Evolutionary conservation across 1,140 invertebrate species (phyloP).

Genomic region (Drosophila erecta): DNA sequence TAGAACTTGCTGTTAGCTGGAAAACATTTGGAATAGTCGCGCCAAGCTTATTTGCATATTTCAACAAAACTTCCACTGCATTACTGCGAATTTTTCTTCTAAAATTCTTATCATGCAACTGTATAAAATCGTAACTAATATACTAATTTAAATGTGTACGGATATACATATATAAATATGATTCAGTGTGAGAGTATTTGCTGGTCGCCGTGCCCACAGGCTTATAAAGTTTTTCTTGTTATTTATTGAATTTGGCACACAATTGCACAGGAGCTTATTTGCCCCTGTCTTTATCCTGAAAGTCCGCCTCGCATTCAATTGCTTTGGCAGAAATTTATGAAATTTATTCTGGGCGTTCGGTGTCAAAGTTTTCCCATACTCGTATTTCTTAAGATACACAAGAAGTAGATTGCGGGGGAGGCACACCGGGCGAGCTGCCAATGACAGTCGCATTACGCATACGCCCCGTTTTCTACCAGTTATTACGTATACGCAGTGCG

Average conservation of each 20-base stretch:
- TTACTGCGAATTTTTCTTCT: background rate
- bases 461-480: constrained; percentile 6
- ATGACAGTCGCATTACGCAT: constrained; percentile 34
- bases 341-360: constrained; percentile 27
- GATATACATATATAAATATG: too few species aligned
- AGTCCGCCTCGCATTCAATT: constrained; percentile 30
- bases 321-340: constrained; percentile 37
- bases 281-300: background rate
- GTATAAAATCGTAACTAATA: too few species aligned
- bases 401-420: background rate
- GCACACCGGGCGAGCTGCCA: constrained; percentile 1
- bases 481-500: constrained; percentile 40
- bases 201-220: background rate
- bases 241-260: constrained; percentile 56
- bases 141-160: too few species aligned
- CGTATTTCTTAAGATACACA: constrained; percentile 7
- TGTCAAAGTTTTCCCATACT: constrained; percentile 31
- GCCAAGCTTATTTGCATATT: background rate
- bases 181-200: constrained; percentile 21
- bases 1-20: too few species aligned
- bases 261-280: constrained; percentile 43
- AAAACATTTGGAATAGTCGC: too few species aligned
- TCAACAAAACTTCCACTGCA: background rate
- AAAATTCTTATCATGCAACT: too few species aligned
- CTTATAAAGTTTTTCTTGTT: constrained; percentile 10